Base-by-base conservation (phyloP, 2,888 invertebrate species). In the Diarsia rubi region DNA sequence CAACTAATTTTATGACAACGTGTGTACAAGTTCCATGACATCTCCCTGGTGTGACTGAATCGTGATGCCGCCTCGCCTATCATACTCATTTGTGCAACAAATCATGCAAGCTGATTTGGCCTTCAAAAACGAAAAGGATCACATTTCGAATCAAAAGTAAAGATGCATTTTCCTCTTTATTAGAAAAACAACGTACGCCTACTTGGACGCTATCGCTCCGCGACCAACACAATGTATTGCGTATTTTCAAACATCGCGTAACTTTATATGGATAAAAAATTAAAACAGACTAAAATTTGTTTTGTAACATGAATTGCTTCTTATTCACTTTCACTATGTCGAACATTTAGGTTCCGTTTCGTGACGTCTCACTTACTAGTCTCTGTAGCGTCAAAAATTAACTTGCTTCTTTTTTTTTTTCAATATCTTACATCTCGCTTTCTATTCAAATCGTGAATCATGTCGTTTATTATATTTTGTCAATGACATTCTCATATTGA, bases 261-360 rank as follows among this genome's bases (percentile, higher is more conserved):
- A 86, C 66, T 80, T 74, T 47, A 78, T 69, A 79, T 79, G 82
- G 82, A 86, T 79, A 88, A 89, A 86, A 88, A 88, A 88, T 82
- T 80, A 75, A 82, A 82, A 81, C 79, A 73, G 64, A 82, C 80
- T 79, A 84, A 82, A 90, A 90, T 90, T 92, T 91, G 89, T 91
- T 90, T 92, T 92, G 91, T 92, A 91, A 89, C 91, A 89, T 92
- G 90, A 91, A 93, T 93, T 91, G 90, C 89, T 92, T 91, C 88
- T 91, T 91, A 88, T 91, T 94, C 90, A 95, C 96, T 95, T 96
- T 96, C 95, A 95, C 95, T 94, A 85, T 87, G 87, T 86, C 89
- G 86, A 91, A 91, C 90, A 93, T 92, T 95, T 93, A 92, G 93
- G 91, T 94, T 92, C 91, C 92, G 91, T 93, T 92, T 92, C 91